Evolutionary conservation across 2,888 invertebrate species (phyloP).

Genomic region (Pilophorus perplexus): DNA sequence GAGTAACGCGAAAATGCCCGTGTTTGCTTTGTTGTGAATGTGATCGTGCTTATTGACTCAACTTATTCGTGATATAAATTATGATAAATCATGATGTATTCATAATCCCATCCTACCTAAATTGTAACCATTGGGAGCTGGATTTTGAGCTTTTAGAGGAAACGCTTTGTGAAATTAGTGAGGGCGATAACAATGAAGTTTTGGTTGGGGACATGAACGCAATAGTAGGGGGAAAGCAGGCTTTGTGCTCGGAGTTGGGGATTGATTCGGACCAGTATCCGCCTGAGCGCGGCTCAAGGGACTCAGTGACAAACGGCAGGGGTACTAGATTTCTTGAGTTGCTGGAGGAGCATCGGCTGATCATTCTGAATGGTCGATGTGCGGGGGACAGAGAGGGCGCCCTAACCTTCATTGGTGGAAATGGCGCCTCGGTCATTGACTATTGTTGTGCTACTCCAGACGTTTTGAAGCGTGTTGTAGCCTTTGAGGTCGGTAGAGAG

Average conservation of each 20-base stretch:
- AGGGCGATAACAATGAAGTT: not conserved
- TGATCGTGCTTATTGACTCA: too few relatives aligned
- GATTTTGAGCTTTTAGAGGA: not conserved
- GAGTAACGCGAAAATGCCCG: too few relatives aligned
- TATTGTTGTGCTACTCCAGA: too few relatives aligned
- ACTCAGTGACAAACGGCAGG: not conserved
- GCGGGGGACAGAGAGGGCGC: not conserved
- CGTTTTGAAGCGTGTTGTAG: too few relatives aligned
- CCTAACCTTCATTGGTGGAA: too few relatives aligned
- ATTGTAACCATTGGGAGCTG: not conserved
- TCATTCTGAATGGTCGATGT: not conserved
- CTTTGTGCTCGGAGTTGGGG: not conserved
- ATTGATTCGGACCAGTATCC: not conserved
- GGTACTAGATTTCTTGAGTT: not conserved
- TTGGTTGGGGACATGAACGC: too few relatives aligned
- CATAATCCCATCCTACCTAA: not conserved
- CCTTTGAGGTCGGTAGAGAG: too few relatives aligned
- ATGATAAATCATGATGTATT: not conserved
- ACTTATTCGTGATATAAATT: too few relatives aligned
- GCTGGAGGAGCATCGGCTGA: not conserved
- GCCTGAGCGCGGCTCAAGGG: not conserved
- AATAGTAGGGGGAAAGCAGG: not conserved
- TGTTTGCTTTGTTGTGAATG: too few relatives aligned
- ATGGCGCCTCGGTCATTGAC: not conserved
- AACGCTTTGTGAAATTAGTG: not conserved